Evolutionary conservation across 2,113 vertebrate genomes (phyloP).

Genomic region (Poeciliopsis prolifica): DNA sequence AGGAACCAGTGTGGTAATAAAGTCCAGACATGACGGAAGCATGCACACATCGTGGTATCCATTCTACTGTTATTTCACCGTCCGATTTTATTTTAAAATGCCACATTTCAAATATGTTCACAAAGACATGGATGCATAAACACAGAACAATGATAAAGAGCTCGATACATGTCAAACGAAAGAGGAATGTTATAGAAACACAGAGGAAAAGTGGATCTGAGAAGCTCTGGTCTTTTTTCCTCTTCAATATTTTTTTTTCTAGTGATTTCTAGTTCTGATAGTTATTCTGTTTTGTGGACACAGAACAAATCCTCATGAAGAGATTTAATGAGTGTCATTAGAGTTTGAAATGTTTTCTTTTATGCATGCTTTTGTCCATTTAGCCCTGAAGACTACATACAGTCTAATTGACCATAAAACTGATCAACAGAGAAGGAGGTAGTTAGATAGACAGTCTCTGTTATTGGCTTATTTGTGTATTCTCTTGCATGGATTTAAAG

Average conservation of each 20-base stretch:
- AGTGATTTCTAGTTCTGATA: conserved; percentile 60
- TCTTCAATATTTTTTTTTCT: conserved; percentile 56
- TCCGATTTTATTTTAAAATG: too few relatives aligned
- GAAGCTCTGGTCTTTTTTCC: conserved; percentile 40
- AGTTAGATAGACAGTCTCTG: conserved; percentile 26
- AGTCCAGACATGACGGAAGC: conserved; percentile 47
- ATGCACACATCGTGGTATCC: conserved; percentile 44
- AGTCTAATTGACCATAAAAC: conserved; percentile 58
- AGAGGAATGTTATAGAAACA: conserved; percentile 57
- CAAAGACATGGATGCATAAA: neutral
- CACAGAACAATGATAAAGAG: conserved; percentile 33
- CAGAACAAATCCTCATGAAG: conserved; percentile 69
- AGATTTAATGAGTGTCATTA: conserved; percentile 61
- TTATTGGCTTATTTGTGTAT: neutral
- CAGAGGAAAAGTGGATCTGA: conserved; percentile 41
- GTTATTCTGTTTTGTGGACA: conserved; percentile 71
- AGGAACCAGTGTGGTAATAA: conserved; percentile 32
- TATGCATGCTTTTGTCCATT: conserved; percentile 40
- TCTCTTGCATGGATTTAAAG: too few relatives aligned
- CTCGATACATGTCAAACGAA: conserved; percentile 62
- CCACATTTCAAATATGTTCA: too few relatives aligned
- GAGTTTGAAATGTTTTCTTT: conserved; percentile 66
- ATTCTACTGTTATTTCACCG: conserved; percentile 37
- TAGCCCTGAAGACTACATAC: conserved; percentile 44
- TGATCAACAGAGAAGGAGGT: conserved; percentile 55